Base-by-base conservation (phyloP, 2,888 invertebrate genomes). In the Syrista parreyssii region DNA sequence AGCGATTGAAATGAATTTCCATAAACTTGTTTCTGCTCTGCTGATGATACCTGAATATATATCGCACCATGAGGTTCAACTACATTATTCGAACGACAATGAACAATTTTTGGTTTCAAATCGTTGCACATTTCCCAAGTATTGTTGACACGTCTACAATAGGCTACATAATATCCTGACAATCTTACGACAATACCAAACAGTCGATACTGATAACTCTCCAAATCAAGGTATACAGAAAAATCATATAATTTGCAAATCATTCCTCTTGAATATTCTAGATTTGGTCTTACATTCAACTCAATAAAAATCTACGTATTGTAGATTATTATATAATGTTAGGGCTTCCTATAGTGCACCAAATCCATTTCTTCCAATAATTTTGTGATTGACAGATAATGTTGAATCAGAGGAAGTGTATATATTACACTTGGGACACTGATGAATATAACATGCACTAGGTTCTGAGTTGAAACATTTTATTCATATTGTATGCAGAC, bases 291-390 rank as follows among this genome's bases (percentile, higher is more conserved):
- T 55, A 79, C 40, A 75, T 79, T 76, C 40, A 79, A 31, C 31
- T 79, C 79, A 15, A 79, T 74, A 68, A 79, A 77, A 71, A 79
- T 75, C 34, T 79, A 76, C 33, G 68, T 23, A n/a, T n/a, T n/a
- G n/a, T n/a, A n/a, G n/a, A n/a, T n/a, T n/a, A n/a, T n/a, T n/a
- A n/a, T n/a, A n/a, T n/a, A n/a, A n/a, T n/a, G n/a, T n/a, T n/a
- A n/a, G n/a, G n/a, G n/a, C n/a, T n/a, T n/a, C n/a, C n/a, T n/a
- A n/a, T n/a, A n/a, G n/a, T n/a, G n/a, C n/a, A n/a, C n/a, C n/a
- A n/a, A 35, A 77, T 77, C 79, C 75, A 30, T 74, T 68, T 30
- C 36, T 68, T 68, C 68, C 36, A 73, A 79, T 73, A 23, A 69
- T 68, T 35, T 77, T 73, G 55, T 77, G 77, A 75, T 79, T 77